A percentile compares a stretch with the other conserved stretches of the same genome.
Evolutionary conservation across 2,113 vertebrate genomes (phyloP).

Genomic region (Bubo scandiacus): DNA sequence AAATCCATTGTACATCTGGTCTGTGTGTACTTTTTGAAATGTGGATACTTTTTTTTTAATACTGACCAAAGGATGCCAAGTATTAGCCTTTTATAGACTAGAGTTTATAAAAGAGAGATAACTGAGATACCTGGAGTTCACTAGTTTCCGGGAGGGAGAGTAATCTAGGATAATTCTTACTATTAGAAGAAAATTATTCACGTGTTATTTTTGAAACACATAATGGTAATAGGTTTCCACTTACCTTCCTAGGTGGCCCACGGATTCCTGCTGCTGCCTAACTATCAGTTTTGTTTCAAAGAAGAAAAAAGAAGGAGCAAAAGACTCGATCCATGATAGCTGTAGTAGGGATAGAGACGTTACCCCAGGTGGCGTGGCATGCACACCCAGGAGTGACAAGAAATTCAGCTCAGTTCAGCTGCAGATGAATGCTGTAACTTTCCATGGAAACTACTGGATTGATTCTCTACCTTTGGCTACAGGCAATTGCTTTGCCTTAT

Average conservation of each 20-base stretch:
- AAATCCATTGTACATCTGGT: background rate
- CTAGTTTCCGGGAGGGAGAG: background rate
- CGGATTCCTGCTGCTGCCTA: background rate
- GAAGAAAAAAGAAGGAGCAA: background rate
- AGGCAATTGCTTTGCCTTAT: background rate
- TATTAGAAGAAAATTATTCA: slow-evolving; percentile 14
- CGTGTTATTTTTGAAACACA: slow-evolving; percentile 7
- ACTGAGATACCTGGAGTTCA: background rate
- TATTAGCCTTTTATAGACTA: background rate
- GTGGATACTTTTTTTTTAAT: background rate
- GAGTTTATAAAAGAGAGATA: background rate
- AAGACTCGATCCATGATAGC: background rate
- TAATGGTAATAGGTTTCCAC: slow-evolving; percentile 29
- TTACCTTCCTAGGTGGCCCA: background rate
- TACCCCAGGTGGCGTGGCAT: accelerated
- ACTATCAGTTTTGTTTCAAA: background rate
- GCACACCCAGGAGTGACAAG: background rate
- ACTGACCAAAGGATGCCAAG: background rate
- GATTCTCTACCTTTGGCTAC: background rate
- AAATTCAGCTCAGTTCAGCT: background rate
- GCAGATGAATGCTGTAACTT: background rate
- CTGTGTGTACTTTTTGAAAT: background rate
- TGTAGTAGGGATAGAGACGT: background rate
- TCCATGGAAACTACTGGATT: background rate
- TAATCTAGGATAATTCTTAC: slow-evolving; percentile 26